Conservation (phyloP, 2,113 vertebrate species). For the Rhineura floridana region DNA sequence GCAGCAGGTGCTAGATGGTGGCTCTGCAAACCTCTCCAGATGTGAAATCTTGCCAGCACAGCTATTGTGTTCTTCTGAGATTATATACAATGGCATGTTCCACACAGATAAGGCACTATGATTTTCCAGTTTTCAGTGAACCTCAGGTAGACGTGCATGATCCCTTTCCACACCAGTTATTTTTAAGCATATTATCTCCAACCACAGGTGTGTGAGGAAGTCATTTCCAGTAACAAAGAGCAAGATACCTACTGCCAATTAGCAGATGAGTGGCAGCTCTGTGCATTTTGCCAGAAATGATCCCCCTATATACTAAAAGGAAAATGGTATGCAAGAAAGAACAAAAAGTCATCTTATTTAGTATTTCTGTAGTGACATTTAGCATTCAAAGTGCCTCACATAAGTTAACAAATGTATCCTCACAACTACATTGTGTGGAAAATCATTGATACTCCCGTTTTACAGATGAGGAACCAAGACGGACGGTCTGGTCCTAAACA, state of each 20-base stretch:
- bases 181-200: background rate
- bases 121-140: constrained; percentile 33
- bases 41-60: constrained; percentile 42
- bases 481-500: background rate
- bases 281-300: background rate
- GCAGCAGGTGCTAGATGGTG: constrained; percentile 45
- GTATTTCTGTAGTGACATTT: background rate
- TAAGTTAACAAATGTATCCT: background rate
- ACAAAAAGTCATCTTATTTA: background rate
- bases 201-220: background rate
- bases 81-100: constrained; percentile 22
- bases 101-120: constrained; percentile 40
- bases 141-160: background rate
- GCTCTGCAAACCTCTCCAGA: constrained; percentile 48
- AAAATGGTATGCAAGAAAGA: background rate
- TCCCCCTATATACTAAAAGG: background rate
- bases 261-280: background rate
- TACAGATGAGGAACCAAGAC: background rate
- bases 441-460: background rate
- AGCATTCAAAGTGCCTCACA: background rate
- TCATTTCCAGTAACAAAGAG: background rate
- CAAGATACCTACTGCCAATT: background rate
- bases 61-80: background rate
- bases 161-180: background rate
- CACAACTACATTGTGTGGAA: background rate